Evolutionary conservation across 2,888 invertebrate genomes (phyloP), one percentile per base, ranked within the genome.

Genomic region (Sinodicranocentrus sp.): DNA sequence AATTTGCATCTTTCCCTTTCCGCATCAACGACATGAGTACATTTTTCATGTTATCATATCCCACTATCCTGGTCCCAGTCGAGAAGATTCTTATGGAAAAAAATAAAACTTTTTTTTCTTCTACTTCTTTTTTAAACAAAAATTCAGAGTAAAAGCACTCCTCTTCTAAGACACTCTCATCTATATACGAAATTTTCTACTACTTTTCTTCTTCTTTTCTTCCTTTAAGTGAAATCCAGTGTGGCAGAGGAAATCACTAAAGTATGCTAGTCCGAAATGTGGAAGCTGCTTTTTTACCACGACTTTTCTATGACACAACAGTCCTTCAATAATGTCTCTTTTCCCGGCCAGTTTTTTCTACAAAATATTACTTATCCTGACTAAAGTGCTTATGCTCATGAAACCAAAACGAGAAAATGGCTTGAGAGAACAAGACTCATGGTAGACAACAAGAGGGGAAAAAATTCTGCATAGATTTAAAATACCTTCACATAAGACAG

Each of bases 1-100:
- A 88, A 86, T 86, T 88, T 87, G 87, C 86, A 88, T 86, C 80
- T 87, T 79, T 85, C 84, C 85, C 87, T 86, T 88, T 87, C 86
- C 86, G 84, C 87, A 87, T 88, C 86, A 88, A 84, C 86, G 86
- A 86, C 84, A 84, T 67, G 73, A 68, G 73, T 76, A 73, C 86
- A 88, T 88, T 88, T 88, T 87, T 88, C 88, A 87, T 87, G 80
- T 57, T 23, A 78, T 78, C 44, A 78, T 78, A 78, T 78, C 61
- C 70, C 61, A 59, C 70, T 78, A 78, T 67, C 67, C 75, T 52
- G 48, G 3, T 76, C 76, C 43, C 76, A 67, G 67, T 76, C 43
- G 76, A 39, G 67, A 39, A 39, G 13, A 39, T 8, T 8, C 5
- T 8, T 5, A 52, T 57, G 33, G 26, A n/a, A 52, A 61, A 54